These are phyloP conservation scores for Coptodon rendalli DNA, from an alignment of 2,113 vertebrate species.

Conservation along the genomic window DNA sequence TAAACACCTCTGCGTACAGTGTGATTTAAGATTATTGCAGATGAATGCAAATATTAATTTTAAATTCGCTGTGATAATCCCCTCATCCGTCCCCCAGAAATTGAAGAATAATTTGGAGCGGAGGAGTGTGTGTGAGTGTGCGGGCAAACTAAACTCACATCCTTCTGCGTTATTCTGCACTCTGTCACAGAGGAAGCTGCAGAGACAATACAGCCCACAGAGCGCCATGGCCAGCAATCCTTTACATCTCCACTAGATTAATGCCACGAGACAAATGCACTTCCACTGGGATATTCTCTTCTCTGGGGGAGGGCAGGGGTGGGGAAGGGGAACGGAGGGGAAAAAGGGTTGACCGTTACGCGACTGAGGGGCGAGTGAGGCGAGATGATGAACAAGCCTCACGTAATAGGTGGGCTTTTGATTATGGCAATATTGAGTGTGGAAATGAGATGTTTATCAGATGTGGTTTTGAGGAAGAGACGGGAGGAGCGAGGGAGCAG, in stretches of 20 bases:
- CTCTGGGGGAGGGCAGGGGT: conserved; percentile 23
- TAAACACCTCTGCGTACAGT: conserved; percentile 9
- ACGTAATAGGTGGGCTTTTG: conserved; percentile 76
- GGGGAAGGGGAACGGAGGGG: conserved; percentile 11
- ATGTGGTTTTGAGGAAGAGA: conserved; percentile 77
- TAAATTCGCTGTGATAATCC: conserved; percentile 41
- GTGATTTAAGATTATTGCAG: conserved; percentile 52
- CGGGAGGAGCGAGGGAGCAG: conserved; percentile 63
- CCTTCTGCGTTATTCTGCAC: conserved; percentile 46
- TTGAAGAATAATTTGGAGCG: conserved; percentile 43
- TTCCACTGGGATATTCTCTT: conserved; percentile 51
- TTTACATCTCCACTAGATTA: conserved; percentile 55
- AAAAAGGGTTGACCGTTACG: conserved; percentile 8
- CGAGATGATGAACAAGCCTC: conserved; percentile 74
- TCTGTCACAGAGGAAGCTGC: conserved; percentile 49
- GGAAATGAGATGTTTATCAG: conserved; percentile 78
- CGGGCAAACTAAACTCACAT: conserved; percentile 54
- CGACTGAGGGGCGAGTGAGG: conserved; percentile 60
- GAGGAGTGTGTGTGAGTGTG: conserved; percentile 29
- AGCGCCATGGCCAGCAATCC: conserved; percentile 39
- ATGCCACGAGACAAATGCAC: conserved; percentile 50
- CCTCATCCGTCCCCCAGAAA: conserved; percentile 43
- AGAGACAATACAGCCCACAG: conserved; percentile 61
- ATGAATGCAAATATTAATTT: conserved; percentile 59
- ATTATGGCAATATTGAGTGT: conserved; percentile 78